Percentiles rank a stretch among this genome's conserved stretches.
Evolutionary conservation across 2,888 invertebrate species (phyloP).

Genomic region (Antheraea assamensis): DNA sequence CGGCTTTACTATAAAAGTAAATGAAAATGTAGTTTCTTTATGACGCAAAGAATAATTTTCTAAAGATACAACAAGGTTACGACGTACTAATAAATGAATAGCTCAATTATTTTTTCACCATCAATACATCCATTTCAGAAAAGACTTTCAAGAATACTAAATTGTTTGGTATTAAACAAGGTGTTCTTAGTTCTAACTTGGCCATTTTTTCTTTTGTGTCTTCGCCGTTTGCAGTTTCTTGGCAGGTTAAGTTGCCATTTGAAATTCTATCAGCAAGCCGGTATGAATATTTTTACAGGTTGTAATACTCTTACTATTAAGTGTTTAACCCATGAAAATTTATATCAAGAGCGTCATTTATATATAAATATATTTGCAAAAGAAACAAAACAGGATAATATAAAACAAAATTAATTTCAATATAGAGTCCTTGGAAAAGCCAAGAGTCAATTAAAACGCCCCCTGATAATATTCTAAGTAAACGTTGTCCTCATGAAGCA

Average conservation of each 20-base stretch:
- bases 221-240: too few relatives aligned
- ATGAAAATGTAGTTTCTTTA: not conserved
- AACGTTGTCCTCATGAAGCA: constrained; percentile 9
- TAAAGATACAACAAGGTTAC: too few relatives aligned
- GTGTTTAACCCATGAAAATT: not conserved
- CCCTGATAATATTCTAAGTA: constrained; percentile 5
- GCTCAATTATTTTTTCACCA: too few relatives aligned
- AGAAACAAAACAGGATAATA: not conserved
- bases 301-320: not conserved
- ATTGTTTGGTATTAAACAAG: too few relatives aligned
- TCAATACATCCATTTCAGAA: too few relatives aligned
- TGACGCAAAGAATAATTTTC: not conserved
- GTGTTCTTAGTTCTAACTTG: too few relatives aligned
- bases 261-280: too few relatives aligned
- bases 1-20: not conserved
- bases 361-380: too few relatives aligned
- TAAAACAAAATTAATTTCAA: not conserved
- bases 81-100: too few relatives aligned
- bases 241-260: too few relatives aligned
- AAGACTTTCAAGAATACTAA: too few relatives aligned
- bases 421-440: not conserved
- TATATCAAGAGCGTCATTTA: not conserved
- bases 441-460: constrained; percentile 8
- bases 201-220: too few relatives aligned
- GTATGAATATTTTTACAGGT: not conserved